Percentiles rank a stretch among this genome's conserved stretches.
phyloP scores from a whole-genome alignment of 2,797 vertebrate genomes.

The Malurus leucopterus region DNA sequence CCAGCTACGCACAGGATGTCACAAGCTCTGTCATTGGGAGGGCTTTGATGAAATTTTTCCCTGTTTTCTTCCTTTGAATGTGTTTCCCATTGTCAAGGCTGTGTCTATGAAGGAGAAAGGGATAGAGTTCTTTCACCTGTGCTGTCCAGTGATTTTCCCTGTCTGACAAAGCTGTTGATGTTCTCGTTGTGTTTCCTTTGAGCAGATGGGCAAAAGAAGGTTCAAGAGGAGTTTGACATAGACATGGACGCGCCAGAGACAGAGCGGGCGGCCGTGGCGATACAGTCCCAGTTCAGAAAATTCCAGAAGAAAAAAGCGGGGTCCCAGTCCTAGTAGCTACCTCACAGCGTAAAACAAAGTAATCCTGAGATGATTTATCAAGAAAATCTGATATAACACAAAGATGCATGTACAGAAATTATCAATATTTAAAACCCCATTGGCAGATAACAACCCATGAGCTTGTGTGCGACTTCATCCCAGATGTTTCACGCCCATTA shows the following conservation, averaged over 20 bases:
- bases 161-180: not conserved
- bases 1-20: not conserved
- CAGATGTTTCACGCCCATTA: slow-evolving; percentile 39
- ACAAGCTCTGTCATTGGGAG: rapidly evolving
- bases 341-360: slow-evolving; percentile 48
- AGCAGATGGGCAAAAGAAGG: slow-evolving; percentile 85
- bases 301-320: slow-evolving; percentile 97
- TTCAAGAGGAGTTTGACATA: slow-evolving; percentile 93
- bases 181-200: slow-evolving; percentile 42
- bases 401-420: slow-evolving; percentile 75
- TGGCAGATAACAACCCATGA: slow-evolving; percentile 40
- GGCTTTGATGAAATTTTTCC: not conserved
- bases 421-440: slow-evolving; percentile 52
- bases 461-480: slow-evolving; percentile 41
- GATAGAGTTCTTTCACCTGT: not conserved
- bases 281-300: slow-evolving; percentile 98
- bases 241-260: slow-evolving; percentile 96
- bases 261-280: slow-evolving; percentile 92
- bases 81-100: rapidly evolving
- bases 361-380: slow-evolving; percentile 57
- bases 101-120: not conserved
- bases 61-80: not conserved
- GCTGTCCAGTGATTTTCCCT: not conserved
- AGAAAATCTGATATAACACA: slow-evolving; percentile 48
- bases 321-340: slow-evolving; percentile 85